phyloP scores from a whole-genome alignment of 2,113 vertebrate species.

The Xenus cinereus region DNA sequence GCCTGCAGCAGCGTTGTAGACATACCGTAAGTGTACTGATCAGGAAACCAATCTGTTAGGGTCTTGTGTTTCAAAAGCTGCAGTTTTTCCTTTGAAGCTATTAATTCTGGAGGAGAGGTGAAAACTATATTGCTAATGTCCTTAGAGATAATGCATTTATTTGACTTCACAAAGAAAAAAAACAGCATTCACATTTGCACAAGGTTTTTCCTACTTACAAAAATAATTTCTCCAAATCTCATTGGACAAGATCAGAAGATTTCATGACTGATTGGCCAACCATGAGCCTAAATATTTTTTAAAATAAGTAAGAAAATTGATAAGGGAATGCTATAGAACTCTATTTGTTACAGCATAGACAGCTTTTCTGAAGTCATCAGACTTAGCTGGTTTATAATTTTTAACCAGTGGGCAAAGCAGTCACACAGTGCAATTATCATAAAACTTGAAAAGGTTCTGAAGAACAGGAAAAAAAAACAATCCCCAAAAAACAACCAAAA shows the following conservation, averaged over 20 bases:
- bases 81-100: background rate
- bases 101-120: background rate
- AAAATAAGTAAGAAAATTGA: background rate
- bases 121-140: background rate
- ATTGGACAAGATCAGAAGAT: background rate
- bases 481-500: accelerated
- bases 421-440: background rate
- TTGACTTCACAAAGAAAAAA: background rate
- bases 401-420: background rate
- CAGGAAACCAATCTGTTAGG: background rate
- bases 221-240: background rate
- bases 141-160: background rate
- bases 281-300: background rate
- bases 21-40: background rate
- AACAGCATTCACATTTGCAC: background rate
- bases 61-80: background rate
- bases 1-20: background rate
- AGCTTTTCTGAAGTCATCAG: background rate
- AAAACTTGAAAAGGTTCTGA: background rate
- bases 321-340: background rate
- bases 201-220: background rate
- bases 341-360: background rate
- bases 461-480: background rate
- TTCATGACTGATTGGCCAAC: background rate
- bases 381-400: background rate